phyloP scores from a whole-genome alignment of 2,797 vertebrate species.

The Lepus oiostolus region DNA sequence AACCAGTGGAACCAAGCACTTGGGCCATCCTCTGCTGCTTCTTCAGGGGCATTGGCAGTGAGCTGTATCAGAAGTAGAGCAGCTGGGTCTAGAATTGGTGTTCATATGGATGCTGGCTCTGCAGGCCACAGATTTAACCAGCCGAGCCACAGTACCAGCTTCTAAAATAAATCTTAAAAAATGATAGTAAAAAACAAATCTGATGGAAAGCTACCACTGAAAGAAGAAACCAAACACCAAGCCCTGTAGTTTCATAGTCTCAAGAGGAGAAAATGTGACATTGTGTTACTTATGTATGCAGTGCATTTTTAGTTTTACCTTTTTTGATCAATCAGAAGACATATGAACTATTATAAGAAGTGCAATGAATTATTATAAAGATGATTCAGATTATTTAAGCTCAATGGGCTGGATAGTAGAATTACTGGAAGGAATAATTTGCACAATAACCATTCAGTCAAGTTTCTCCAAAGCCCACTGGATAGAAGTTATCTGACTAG shows the following conservation, averaged over 20 bases:
- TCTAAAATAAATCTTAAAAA: too few relatives aligned
- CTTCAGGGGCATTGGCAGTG: too few relatives aligned
- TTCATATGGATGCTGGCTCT: too few relatives aligned
- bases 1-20: too few relatives aligned
- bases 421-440: neutral
- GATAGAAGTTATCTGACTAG: neutral
- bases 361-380: neutral
- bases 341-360: neutral
- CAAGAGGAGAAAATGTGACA: neutral
- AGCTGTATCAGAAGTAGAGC: too few relatives aligned
- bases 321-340: neutral
- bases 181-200: neutral
- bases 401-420: neutral
- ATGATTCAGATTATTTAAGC: neutral
- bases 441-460: neutral
- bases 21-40: too few relatives aligned
- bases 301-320: neutral
- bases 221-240: neutral
- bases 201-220: neutral
- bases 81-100: too few relatives aligned
- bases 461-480: neutral
- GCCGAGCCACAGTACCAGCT: too few relatives aligned
- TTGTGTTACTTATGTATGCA: neutral
- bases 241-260: neutral
- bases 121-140: too few relatives aligned